Percentiles rank a stretch among this genome's conserved stretches.
Evolutionary conservation across 2,888 invertebrate genomes (phyloP).

Genomic region (Diaprepes abbreviatus): DNA sequence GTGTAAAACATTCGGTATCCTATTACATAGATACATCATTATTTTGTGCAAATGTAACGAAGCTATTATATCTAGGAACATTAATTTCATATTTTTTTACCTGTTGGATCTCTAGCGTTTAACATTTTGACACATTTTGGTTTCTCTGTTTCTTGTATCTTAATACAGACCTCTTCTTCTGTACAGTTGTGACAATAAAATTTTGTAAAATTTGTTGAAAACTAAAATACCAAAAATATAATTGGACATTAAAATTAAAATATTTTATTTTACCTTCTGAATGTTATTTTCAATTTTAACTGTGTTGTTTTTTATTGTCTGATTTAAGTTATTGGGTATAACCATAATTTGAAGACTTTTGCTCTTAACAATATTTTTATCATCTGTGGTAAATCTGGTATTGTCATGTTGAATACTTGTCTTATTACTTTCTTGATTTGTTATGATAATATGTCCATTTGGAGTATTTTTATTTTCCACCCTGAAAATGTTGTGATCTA

Average conservation of each 20-base stretch:
- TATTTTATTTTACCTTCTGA: background rate
- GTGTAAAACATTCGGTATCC: too few relatives aligned
- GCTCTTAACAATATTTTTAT: slow-evolving; percentile 3
- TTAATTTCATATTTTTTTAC: too few relatives aligned
- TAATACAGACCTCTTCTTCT: slow-evolving; percentile 60
- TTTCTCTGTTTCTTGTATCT: slow-evolving; percentile 56
- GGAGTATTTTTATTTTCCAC: slow-evolving; percentile 37
- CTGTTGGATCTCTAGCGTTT: slow-evolving; percentile 63
- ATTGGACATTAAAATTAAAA: background rate
- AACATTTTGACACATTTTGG: slow-evolving; percentile 60
- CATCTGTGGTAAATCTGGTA: slow-evolving; percentile 3
- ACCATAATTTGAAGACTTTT: slow-evolving; percentile 21
- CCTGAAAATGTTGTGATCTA: slow-evolving; percentile 41
- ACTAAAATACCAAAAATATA: background rate
- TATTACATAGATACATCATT: too few relatives aligned
- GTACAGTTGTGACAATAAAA: slow-evolving; percentile 57
- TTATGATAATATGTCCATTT: background rate
- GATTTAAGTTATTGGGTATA: background rate
- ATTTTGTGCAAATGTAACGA: too few relatives aligned
- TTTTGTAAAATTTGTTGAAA: background rate
- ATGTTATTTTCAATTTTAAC: too few relatives aligned
- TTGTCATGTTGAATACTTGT: slow-evolving; percentile 4
- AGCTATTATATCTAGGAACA: too few relatives aligned
- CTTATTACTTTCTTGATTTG: background rate
- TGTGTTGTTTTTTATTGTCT: too few relatives aligned